Evolutionary conservation across 2,797 vertebrate species (phyloP), one percentile per base, ranked within the genome.

Genomic region (Tadarida brasiliensis): DNA sequence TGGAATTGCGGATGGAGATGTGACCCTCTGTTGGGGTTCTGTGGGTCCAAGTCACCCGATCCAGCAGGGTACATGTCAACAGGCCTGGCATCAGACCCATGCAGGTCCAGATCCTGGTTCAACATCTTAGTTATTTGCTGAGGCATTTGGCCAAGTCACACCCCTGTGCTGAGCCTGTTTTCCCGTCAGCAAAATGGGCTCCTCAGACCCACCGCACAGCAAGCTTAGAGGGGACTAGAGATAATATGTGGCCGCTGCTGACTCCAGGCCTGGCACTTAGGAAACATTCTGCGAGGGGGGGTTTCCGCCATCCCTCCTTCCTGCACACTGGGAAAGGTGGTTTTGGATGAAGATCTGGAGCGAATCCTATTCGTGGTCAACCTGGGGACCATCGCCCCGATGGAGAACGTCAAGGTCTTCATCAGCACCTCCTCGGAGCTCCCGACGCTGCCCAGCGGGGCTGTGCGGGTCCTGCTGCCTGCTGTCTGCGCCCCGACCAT

Each of bases 361-460:
- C 98, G 98, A 96, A 99, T 98, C 0, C 99, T 99, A 94, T 98
- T 99, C n/a, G 99, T 99, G 94, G 99, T 99, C 87, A 99, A 99
- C 98, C 98, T 99, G 56, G 99, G 99, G 24, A 86, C 98, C 71
- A 99, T 99, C 89, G 99, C 99, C 54, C 98, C 99, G 0, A 98
- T 99, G 98, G 99, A 99, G 98, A 99, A 99, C 0, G 95, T 99
- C 92, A 99, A 99, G 2, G 90, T 99, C 95, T 99, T 99, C 97
- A 99, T 99, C 98, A 99, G 99, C 97, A 99, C 99, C 2, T 99
- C 99, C 20, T 99, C 99, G 0, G 99, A 99, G 98, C 99, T 99
- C 17, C 98, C 97, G 30, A 99, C 99, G 0, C 98, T 99, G 76
- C 98, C 99, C 96, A 99, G 98, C 0, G 99, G 99, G 8, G 99